Evolutionary conservation across 2,888 invertebrate species (phyloP).

Genomic region (Ceraclea dissimilis): DNA sequence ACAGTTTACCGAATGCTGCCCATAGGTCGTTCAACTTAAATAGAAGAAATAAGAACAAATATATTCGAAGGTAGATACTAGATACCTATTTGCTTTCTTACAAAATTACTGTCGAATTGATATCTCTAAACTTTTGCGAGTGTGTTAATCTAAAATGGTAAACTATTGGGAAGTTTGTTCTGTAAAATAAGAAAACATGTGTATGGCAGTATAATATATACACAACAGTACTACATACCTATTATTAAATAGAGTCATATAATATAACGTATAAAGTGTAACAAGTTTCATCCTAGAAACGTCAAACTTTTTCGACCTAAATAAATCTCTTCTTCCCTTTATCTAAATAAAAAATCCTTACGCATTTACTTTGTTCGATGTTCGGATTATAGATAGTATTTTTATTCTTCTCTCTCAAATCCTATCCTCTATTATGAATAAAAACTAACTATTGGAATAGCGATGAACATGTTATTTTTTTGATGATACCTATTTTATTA

Average conservation of each 20-base stretch:
- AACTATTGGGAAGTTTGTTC: neutral
- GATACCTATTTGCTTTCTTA: too few species aligned
- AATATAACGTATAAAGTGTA: neutral
- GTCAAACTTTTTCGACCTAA: slow-evolving; percentile 13
- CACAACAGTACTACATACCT: neutral
- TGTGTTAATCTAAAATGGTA: neutral
- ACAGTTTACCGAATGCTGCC: too few species aligned
- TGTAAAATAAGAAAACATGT: neutral
- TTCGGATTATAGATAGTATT: neutral
- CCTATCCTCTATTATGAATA: neutral
- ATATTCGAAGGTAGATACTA: too few species aligned
- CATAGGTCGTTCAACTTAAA: too few species aligned
- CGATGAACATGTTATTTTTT: too few species aligned
- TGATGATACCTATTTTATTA: too few species aligned
- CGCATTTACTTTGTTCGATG: slow-evolving; percentile 4
- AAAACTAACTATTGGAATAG: too few species aligned
- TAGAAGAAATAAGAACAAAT: too few species aligned
- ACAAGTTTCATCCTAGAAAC: slow-evolving; percentile 7
- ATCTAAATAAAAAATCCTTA: slow-evolving; percentile 12
- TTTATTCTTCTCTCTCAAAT: neutral
- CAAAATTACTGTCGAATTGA: too few species aligned
- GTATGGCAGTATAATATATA: neutral
- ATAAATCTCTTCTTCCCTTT: slow-evolving; percentile 12
- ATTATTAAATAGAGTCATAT: neutral
- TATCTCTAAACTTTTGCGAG: neutral